Evolutionary conservation across 2,113 vertebrate species (phyloP), one percentile per base, ranked within the genome.

Genomic region (Psettodes erumei): DNA sequence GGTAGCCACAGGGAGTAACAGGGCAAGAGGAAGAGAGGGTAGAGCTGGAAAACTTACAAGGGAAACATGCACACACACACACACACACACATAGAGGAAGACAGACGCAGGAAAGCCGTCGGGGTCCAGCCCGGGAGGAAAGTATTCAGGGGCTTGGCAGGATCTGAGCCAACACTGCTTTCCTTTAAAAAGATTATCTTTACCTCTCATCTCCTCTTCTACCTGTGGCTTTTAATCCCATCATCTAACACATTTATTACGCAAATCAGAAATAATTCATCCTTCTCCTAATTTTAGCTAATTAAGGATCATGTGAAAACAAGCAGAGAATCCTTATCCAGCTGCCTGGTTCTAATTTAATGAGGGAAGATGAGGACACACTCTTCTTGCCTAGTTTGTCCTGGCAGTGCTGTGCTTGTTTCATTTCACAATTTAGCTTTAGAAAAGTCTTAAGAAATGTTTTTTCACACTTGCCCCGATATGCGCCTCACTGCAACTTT

Each of bases 191-290:
- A 73, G 30, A 73, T 35, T 48, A 12, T 54, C 18, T 54, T 27
- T 67, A 6, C 12, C 7, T 76, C 56, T 61, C 37, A 43, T 71
- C 56, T 81, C 45, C 21, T 58, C 12, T 53, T 18, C 21, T 33
- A 86, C 53, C 82, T 69, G 64, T 55, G 12, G 75, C 60, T 35
- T 54, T 33, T 77, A 40, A 77, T 72, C 45, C 28, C 37, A 75
- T 75, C 40, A 42, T 59, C 25, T 9, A 25, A 69, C 47, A 58
- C 48, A 54, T 55, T 68, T 56, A 58, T n/a, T 61, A 42, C 72
- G 55, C 42, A 62, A 60, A 72, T 56, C 50, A 53, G 56, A 77
- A 83, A 81, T 80, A 65, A 82, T 72, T 75, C 10, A 82, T 80
- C 60, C 35, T 8, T 9, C 55, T 74, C 67, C 40, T 51, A 40